Base-by-base conservation (phyloP, 2,797 vertebrate species). In the Luscinia luscinia region DNA sequence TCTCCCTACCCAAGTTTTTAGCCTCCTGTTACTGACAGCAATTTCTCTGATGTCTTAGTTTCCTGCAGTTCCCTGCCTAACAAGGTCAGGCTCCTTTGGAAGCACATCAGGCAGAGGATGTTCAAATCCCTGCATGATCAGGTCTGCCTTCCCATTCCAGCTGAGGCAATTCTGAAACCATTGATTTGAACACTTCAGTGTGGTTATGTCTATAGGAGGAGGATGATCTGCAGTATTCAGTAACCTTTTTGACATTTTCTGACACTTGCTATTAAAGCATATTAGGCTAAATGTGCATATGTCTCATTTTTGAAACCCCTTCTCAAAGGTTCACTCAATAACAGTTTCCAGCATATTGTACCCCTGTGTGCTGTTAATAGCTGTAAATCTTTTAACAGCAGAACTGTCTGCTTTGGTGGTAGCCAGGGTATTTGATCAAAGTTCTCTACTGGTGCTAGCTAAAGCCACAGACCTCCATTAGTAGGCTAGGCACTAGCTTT, bases 341-440 rank as follows among this genome's bases (percentile, higher is more conserved):
- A 95, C 78, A 40, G 16, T 70, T 63, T 61, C 58, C 55, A 95
- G 61, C 49, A 77, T 90, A 90, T 77, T 76, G 12, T 72, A 41
- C 49, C 62, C 67, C 14, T 70, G 89, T 95, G 87, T 90, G 26
- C 66, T 93, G 67, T 83, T 91, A 93, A 28, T 38, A 68, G 63
- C 63, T 82, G 51, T 75, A 96, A 96, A 95, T 94, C 87, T 85
- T 87, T 95, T 74, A 94, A 68, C n/a, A 82, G 45, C 18, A 70
- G 75, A 91, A 36, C 41, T 90, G n/a, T 70, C 73, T 82, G 24
- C 55, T 90, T 96, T 34, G 26, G 76, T 58, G 79, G 38, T 90
- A 67, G 89, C 57, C 51, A 32, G 30, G 40, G 51, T 82, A 74
- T 87, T 89, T 91, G 87, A 81, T 92, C 38, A 70, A 68, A 54